A percentile compares a stretch with the other conserved stretches of the same genome.
These are phyloP conservation scores for Cavia aperea DNA, from an alignment of 2,113 vertebrate genomes.

Conservation along the genomic window DNA sequence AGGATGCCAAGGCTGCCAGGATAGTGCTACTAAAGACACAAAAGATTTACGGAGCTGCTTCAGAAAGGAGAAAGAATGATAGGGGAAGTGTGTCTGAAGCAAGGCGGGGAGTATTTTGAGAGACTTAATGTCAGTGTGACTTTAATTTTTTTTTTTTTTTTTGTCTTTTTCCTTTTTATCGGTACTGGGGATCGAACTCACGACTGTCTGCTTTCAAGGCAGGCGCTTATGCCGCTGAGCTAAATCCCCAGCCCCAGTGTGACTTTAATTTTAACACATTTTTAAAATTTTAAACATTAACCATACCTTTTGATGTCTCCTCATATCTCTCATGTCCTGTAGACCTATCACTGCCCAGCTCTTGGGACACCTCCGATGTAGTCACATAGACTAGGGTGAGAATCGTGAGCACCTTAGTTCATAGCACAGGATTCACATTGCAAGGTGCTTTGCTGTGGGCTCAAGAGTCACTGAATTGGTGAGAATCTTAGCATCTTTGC, in stretches of 20 bases:
- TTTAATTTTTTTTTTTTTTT: background rate
- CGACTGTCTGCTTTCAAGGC: too few relatives aligned
- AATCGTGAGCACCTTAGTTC: background rate
- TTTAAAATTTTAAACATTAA: background rate
- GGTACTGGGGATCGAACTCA: too few relatives aligned
- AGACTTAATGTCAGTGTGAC: background rate
- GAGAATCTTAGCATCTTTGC: background rate
- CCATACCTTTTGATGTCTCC: background rate
- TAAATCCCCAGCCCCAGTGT: background rate
- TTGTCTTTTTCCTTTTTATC: too few relatives aligned
- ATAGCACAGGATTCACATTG: background rate
- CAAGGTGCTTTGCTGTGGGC: background rate
- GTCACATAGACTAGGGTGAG: background rate
- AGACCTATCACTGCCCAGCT: background rate
- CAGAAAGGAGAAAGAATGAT: background rate
- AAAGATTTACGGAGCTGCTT: background rate
- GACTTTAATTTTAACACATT: background rate
- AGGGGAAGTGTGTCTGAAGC: background rate
- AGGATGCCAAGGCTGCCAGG: background rate
- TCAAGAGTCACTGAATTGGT: background rate
- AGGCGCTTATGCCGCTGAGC: too few relatives aligned
- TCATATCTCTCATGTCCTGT: background rate
- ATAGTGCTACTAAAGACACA: background rate
- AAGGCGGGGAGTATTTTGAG: background rate
- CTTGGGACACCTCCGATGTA: background rate